Percentiles rank a stretch among this genome's conserved stretches.
Evolutionary conservation across 1,140 invertebrate species (phyloP).

Genomic region (Ylistrum balloti): DNA sequence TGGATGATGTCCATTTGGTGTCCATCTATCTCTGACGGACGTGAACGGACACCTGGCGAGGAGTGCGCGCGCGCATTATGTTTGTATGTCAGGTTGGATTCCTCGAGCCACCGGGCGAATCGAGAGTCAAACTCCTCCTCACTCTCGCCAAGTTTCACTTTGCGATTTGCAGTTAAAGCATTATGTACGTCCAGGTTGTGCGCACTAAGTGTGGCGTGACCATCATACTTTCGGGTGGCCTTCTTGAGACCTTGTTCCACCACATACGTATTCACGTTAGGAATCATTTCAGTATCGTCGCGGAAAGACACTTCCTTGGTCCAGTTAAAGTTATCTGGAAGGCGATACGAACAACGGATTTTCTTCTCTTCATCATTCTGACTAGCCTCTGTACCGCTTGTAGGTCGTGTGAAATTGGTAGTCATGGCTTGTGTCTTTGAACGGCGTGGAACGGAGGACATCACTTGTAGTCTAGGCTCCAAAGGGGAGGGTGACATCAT

Average conservation of each 20-base stretch:
- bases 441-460: conserved; percentile 9
- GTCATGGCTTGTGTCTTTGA: not conserved
- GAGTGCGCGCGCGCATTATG: not conserved
- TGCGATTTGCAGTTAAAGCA: not conserved
- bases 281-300: not conserved
- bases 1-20: not conserved
- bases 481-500: not conserved
- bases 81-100: not conserved
- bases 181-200: conserved; percentile 19
- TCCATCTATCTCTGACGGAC: not conserved
- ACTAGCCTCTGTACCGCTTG: not conserved
- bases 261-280: not conserved
- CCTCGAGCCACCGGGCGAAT: conserved; percentile 3
- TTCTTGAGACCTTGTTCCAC: not conserved
- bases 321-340: conserved; percentile 22
- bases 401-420: not conserved
- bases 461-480: conserved; percentile 3
- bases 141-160: conserved; percentile 3
- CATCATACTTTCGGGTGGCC: conserved; percentile 1
- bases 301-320: conserved; percentile 4
- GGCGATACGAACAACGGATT: not conserved
- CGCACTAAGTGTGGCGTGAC: not conserved
- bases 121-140: not conserved
- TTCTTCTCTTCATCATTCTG: not conserved
- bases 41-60: not conserved